Evolutionary conservation across 2,113 vertebrate species (phyloP).

Genomic region (Tenrec ecaudatus): DNA sequence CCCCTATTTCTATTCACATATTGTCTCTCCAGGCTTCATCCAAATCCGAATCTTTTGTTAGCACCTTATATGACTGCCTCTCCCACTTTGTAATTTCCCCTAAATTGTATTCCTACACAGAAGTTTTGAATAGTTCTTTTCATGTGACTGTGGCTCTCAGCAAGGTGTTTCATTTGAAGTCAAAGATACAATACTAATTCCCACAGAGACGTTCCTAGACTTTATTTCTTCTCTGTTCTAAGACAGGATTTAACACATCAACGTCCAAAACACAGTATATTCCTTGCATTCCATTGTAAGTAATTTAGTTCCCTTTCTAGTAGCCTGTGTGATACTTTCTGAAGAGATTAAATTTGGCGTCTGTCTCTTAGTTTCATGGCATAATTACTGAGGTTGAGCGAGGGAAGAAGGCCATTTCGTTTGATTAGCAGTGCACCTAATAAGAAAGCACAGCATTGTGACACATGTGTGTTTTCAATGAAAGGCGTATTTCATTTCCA

Average conservation of each 20-base stretch:
- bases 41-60: background rate
- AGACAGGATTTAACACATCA: slow-evolving; percentile 7
- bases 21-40: background rate
- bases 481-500: slow-evolving; percentile 57
- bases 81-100: background rate
- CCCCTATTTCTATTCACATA: slow-evolving; percentile 32
- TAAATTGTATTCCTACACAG: background rate
- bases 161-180: slow-evolving; percentile 4
- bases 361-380: slow-evolving; percentile 9
- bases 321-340: background rate
- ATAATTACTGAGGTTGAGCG: background rate
- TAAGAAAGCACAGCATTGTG: slow-evolving; percentile 1
- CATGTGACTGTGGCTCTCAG: background rate
- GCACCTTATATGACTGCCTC: background rate
- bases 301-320: slow-evolving; percentile 35
- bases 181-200: background rate
- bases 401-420: background rate
- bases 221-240: slow-evolving; percentile 49
- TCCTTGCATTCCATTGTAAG: background rate
- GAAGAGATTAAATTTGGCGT: slow-evolving; percentile 53
- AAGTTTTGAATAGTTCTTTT: slow-evolving; percentile 35
- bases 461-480: slow-evolving; percentile 36
- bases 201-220: background rate
- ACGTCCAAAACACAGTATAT: background rate
- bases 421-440: slow-evolving; percentile 50